Conservation (phyloP, 2,888 invertebrate genomes). For the Netelia virgata region DNA sequence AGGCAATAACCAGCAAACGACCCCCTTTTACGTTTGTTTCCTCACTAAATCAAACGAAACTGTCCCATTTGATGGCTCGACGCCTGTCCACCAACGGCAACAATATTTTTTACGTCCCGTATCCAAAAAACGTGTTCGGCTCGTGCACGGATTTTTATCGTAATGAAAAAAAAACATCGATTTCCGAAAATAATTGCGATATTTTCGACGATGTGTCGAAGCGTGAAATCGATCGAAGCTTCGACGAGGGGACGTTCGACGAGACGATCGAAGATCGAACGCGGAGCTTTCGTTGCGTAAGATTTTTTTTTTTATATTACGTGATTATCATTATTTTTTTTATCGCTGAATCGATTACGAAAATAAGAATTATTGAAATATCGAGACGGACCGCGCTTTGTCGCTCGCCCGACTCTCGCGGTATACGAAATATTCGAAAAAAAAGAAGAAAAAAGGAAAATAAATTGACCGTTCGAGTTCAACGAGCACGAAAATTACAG, state of each 20-base stretch:
- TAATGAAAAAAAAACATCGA: too few relatives aligned
- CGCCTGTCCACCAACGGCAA: not conserved
- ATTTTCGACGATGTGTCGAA: too few relatives aligned
- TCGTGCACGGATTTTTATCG: not conserved
- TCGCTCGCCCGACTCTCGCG: not conserved
- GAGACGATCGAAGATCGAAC: too few relatives aligned
- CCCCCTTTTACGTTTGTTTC: not conserved
- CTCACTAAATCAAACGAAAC: not conserved
- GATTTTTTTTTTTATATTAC: too few relatives aligned
- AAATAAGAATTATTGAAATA: too few relatives aligned
- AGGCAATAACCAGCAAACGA: not conserved
- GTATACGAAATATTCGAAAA: not conserved
- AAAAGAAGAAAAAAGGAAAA: not conserved
- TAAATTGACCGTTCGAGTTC: slow-evolving; percentile 4
- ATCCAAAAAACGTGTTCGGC: not conserved
- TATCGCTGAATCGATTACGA: too few relatives aligned
- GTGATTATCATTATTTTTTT: too few relatives aligned
- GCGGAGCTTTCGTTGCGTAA: too few relatives aligned
- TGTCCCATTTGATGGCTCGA: not conserved
- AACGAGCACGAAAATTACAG: slow-evolving; percentile 35
- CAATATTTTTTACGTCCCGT: not conserved
- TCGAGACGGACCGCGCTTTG: too few relatives aligned
- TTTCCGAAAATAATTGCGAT: too few relatives aligned
- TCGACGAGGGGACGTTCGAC: too few relatives aligned
- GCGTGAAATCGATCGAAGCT: too few relatives aligned